Percentiles rank a stretch among this genome's conserved stretches.
Evolutionary conservation across 2,113 vertebrate species (phyloP).

Genomic region (Chamaea fasciata): DNA sequence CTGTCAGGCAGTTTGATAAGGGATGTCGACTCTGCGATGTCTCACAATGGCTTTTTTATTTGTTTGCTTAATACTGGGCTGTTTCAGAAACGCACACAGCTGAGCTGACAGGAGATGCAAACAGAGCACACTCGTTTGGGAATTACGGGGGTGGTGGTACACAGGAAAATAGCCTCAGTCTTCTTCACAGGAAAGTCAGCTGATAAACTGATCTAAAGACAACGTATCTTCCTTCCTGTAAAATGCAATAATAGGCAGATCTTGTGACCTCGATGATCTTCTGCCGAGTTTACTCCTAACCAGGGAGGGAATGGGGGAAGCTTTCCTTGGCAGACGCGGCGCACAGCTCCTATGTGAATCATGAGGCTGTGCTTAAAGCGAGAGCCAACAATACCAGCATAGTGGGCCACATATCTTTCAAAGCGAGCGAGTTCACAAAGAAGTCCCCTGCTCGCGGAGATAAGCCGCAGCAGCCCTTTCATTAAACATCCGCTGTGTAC

Average conservation of each 20-base stretch:
- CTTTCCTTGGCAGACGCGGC: constrained; percentile 13
- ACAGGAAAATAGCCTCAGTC: constrained; percentile 64
- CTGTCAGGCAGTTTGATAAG: constrained; percentile 62
- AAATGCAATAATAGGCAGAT: constrained; percentile 62
- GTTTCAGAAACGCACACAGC: constrained; percentile 50
- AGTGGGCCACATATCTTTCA: constrained; percentile 32
- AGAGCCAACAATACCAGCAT: constrained; percentile 44
- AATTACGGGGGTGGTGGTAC: constrained; percentile 74
- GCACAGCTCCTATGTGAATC: constrained; percentile 38
- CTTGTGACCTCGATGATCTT: constrained; percentile 56
- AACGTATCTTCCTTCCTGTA: constrained; percentile 74
- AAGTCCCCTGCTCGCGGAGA: constrained; percentile 13
- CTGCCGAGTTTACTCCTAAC: constrained; percentile 17
- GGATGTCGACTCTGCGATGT: constrained; percentile 30
- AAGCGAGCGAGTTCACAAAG: constrained; percentile 32
- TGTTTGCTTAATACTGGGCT: constrained; percentile 63
- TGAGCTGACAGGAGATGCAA: constrained; percentile 54
- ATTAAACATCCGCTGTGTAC: constrained; percentile 49
- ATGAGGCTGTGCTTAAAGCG: background rate
- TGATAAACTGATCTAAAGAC: constrained; percentile 74
- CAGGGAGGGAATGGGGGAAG: background rate
- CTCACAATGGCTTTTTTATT: constrained; percentile 74
- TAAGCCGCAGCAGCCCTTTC: constrained; percentile 57
- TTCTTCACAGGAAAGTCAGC: constrained; percentile 73
- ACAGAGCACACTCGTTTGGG: constrained; percentile 55